Conservation (phyloP, 2,888 invertebrate genomes). For the Thelaira solivaga region DNA sequence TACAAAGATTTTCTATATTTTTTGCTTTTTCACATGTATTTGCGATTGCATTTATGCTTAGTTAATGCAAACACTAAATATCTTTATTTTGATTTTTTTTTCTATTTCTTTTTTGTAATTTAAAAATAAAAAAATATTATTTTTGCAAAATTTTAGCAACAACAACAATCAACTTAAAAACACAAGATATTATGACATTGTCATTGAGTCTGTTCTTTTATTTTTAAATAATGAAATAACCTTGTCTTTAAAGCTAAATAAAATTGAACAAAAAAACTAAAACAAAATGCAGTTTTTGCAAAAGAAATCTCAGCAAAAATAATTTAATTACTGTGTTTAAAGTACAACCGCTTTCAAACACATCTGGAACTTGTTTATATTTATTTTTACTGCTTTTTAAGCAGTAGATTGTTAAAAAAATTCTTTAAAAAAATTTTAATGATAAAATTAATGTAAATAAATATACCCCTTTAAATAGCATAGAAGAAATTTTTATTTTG, state of each 20-base stretch:
- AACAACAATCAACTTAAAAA: too few species aligned
- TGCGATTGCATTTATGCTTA: too few species aligned
- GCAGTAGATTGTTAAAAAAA: too few species aligned
- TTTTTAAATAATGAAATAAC: neutral
- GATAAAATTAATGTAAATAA: too few species aligned
- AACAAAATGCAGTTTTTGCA: constrained; percentile 2
- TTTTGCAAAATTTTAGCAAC: neutral
- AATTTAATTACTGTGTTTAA: neutral
- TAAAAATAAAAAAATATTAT: neutral
- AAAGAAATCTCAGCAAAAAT: neutral
- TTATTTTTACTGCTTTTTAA: too few species aligned
- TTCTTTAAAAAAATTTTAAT: too few species aligned
- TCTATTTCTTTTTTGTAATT: neutral
- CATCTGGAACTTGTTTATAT: neutral
- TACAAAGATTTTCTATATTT: too few species aligned
- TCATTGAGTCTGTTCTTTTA: neutral
- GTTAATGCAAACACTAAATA: too few species aligned
- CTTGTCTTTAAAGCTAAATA: constrained; percentile 1
- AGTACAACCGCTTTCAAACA: neutral
- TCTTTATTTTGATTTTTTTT: neutral
- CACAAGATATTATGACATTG: neutral
- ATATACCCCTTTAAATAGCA: too few species aligned
- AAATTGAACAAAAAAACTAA: neutral
- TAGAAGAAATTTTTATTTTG: too few species aligned
- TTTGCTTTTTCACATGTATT: too few species aligned